Conservation (phyloP, 2,113 vertebrate species). For the Odontesthes bonariensis region DNA sequence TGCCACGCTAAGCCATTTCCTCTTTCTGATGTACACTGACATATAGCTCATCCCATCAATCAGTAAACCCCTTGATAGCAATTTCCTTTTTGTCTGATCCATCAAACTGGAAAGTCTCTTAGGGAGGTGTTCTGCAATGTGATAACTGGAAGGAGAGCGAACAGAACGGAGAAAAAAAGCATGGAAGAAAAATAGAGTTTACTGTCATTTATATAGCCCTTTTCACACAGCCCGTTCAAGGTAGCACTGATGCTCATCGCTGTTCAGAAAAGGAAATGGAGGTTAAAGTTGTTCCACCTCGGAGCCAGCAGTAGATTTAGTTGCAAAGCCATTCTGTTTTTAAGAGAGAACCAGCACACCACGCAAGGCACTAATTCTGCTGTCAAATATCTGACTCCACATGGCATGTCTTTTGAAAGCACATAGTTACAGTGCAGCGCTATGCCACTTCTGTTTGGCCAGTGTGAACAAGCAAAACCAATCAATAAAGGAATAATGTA, state of each 20-base stretch:
- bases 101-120: slow-evolving; percentile 65
- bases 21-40: slow-evolving; percentile 27
- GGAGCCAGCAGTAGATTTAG: not conserved
- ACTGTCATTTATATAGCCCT: not conserved
- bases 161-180: not conserved
- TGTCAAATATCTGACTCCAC: not conserved
- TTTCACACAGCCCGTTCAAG: not conserved
- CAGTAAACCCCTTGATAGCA: slow-evolving; percentile 62
- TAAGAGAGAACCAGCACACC: not conserved
- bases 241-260: not conserved
- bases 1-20: slow-evolving; percentile 10
- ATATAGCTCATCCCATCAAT: slow-evolving; percentile 57
- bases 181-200: slow-evolving; percentile 6
- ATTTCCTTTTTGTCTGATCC: slow-evolving; percentile 71
- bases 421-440: not conserved
- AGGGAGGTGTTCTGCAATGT: slow-evolving; percentile 69
- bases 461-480: not conserved
- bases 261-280: not conserved
- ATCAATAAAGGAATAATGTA: not conserved
- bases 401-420: not conserved
- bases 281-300: not conserved
- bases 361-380: not conserved
- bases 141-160: slow-evolving; percentile 42
- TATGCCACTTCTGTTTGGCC: not conserved
- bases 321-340: not conserved